These are phyloP conservation scores for Pharmacophagus antenor DNA, from an alignment of 2,888 invertebrate species.

Conservation along the genomic window DNA sequence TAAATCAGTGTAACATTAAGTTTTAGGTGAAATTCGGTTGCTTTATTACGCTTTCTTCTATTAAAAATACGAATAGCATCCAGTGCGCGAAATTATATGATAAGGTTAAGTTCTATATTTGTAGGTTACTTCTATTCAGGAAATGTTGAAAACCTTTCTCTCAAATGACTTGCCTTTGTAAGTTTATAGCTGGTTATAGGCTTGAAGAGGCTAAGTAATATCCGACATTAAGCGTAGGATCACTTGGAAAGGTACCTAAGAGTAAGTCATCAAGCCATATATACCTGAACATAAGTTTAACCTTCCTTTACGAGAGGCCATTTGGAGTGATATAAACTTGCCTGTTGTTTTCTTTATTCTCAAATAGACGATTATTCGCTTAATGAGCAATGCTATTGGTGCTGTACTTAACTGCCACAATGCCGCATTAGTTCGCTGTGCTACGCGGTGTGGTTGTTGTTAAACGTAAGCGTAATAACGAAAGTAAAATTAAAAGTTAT, in stretches of 20 bases:
- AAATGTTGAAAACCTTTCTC: neutral
- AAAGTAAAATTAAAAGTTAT: too few species aligned
- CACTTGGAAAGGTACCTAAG: conserved; percentile 19
- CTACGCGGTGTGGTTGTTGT: too few species aligned
- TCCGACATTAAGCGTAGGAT: conserved; percentile 19
- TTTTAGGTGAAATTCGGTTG: too few species aligned
- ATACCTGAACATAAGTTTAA: conserved; percentile 1
- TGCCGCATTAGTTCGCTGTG: too few species aligned
- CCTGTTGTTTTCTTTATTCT: neutral
- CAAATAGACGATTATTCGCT: neutral
- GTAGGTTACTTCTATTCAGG: neutral
- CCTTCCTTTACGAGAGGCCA: neutral
- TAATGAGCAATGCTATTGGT: too few species aligned
- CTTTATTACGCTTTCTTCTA: too few species aligned
- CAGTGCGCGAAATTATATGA: too few species aligned
- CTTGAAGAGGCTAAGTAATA: conserved; percentile 18
- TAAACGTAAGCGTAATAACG: too few species aligned
- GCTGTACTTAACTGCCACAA: too few species aligned
- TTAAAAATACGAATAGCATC: too few species aligned
- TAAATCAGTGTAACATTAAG: too few species aligned
- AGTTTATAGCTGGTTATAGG: conserved; percentile 5
- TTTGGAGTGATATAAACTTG: conserved; percentile 3
- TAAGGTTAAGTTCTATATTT: too few species aligned
- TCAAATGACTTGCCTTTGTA: neutral
- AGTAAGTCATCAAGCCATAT: conserved; percentile 7